phyloP scores from a whole-genome alignment of 2,888 invertebrate genomes.

The Chrysodeixis includens region DNA sequence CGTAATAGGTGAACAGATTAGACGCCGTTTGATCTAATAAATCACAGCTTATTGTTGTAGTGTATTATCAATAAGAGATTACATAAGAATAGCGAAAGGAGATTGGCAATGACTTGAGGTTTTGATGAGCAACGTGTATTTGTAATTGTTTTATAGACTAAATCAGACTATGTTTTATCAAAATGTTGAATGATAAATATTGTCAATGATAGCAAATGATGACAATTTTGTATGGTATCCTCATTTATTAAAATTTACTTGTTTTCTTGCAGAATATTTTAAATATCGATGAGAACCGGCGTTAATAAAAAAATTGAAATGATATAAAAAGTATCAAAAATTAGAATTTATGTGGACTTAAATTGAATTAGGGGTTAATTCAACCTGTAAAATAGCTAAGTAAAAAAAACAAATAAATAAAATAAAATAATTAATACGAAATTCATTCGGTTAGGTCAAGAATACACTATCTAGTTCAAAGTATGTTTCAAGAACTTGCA shows the following conservation, averaged over 20 bases:
- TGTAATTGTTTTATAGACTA: background rate
- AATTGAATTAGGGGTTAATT: too few species aligned
- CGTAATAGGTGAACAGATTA: constrained; percentile 21
- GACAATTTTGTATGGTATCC: too few species aligned
- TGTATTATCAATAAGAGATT: constrained; percentile 32
- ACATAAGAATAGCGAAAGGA: constrained; percentile 42
- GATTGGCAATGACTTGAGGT: constrained; percentile 24
- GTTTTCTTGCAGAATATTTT: too few species aligned
- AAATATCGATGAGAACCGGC: too few species aligned
- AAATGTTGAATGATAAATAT: background rate
- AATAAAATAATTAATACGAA: too few species aligned
- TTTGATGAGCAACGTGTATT: background rate
- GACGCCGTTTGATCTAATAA: constrained; percentile 31
- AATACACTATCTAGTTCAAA: background rate
- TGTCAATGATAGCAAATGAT: too few species aligned
- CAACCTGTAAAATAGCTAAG: too few species aligned
- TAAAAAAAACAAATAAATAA: too few species aligned
- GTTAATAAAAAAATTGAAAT: too few species aligned
- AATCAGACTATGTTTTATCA: background rate
- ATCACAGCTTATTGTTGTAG: constrained; percentile 41
- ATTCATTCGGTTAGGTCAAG: background rate
- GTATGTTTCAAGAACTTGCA: constrained; percentile 28
- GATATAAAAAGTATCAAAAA: too few species aligned
- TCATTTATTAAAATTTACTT: too few species aligned
- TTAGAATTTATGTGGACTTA: too few species aligned